Conservation (phyloP, 2,113 vertebrate genomes). For the Pipa parva region DNA sequence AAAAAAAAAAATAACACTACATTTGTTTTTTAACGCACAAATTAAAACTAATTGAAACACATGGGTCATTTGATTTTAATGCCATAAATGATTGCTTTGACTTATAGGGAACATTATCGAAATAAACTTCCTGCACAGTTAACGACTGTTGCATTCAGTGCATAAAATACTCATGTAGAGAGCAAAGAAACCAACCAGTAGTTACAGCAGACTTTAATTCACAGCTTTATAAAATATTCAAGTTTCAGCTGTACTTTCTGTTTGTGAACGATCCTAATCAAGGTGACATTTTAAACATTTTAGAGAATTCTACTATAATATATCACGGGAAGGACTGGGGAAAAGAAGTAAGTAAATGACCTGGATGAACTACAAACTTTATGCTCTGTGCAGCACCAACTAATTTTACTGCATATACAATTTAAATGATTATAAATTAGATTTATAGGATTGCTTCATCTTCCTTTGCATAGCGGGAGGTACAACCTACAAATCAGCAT, state of each 20-base stretch:
- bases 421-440: neutral
- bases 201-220: neutral
- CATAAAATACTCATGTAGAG: neutral
- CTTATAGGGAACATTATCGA: neutral
- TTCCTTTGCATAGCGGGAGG: neutral
- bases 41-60: neutral
- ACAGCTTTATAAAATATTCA: neutral
- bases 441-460: neutral
- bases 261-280: neutral
- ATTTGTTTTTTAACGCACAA: no score
- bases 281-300: neutral
- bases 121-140: neutral
- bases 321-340: neutral
- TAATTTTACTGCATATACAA: neutral
- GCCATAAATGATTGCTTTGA: neutral
- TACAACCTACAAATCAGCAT: neutral
- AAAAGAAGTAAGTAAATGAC: neutral
- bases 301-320: neutral
- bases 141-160: neutral
- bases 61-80: neutral
- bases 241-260: neutral
- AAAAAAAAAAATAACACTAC: no score
- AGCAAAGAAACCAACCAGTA: neutral
- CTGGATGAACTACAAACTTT: neutral
- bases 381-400: neutral